phyloP scores from a whole-genome alignment of 2,888 invertebrate species.

The Himalopsyche kuldschensis region DNA sequence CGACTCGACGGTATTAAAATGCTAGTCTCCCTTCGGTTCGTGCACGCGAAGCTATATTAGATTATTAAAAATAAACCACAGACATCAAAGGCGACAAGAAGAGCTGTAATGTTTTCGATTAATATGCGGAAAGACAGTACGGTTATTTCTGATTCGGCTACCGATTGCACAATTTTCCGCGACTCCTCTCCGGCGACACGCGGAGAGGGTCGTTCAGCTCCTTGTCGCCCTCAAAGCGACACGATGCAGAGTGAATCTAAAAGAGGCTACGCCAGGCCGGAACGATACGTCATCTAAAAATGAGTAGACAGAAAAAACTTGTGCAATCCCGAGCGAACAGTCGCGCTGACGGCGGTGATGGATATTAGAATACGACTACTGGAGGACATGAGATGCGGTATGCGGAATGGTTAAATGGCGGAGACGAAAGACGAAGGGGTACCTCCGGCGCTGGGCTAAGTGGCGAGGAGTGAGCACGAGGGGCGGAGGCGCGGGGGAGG shows the following conservation, averaged over 20 bases:
- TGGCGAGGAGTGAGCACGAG: slow-evolving; percentile 72
- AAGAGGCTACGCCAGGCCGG: slow-evolving; percentile 34
- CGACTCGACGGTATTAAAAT: slow-evolving; percentile 31
- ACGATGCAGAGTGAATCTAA: slow-evolving; percentile 39
- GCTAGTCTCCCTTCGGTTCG: slow-evolving; percentile 40
- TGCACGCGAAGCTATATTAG: slow-evolving; percentile 40
- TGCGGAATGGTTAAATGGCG: slow-evolving; percentile 39
- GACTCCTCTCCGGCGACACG: not conserved
- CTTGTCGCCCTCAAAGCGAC: slow-evolving; percentile 34
- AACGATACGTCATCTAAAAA: slow-evolving; percentile 24
- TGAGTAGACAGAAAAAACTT: slow-evolving; percentile 39
- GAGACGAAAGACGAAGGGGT: slow-evolving; percentile 46
- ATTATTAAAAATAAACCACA: slow-evolving; percentile 38
- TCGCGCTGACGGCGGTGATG: not conserved
- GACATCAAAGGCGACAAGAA: slow-evolving; percentile 35
- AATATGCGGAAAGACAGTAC: not conserved
- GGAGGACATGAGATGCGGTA: not conserved
- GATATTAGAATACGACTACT: not conserved
- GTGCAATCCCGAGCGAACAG: slow-evolving; percentile 35
- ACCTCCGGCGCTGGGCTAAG: slow-evolving; percentile 76
- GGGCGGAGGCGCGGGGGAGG: slow-evolving; percentile 63
- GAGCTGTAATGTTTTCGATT: not conserved
- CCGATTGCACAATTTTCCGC: not conserved
- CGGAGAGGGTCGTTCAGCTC: slow-evolving; percentile 4
- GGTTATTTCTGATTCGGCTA: not conserved